Evolutionary conservation across 2,888 invertebrate genomes (phyloP).

Genomic region (Eilema depressum): DNA sequence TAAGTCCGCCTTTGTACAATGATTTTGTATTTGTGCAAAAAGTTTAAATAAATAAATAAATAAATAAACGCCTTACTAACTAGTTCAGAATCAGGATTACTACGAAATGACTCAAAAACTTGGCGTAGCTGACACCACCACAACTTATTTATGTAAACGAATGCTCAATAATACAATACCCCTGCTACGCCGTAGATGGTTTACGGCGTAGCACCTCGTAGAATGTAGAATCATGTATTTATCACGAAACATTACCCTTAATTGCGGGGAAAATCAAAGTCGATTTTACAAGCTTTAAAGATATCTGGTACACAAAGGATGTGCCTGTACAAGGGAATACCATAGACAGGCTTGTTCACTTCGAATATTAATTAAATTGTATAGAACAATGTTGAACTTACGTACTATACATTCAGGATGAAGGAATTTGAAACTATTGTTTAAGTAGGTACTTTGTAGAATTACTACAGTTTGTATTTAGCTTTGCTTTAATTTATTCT

Average conservation of each 20-base stretch:
- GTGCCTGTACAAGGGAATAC: constrained; percentile 8
- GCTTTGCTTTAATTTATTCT: not conserved
- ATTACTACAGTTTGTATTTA: not conserved
- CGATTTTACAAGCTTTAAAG: not conserved
- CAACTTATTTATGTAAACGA: too few species aligned
- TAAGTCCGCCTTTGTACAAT: too few species aligned
- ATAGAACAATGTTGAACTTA: not conserved
- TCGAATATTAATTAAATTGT: constrained; percentile 13
- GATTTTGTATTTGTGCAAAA: too few species aligned
- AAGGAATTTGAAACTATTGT: constrained; percentile 1
- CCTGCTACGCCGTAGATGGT: not conserved
- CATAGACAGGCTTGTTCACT: constrained; percentile 14
- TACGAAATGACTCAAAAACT: not conserved
- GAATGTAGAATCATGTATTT: not conserved
- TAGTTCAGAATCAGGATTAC: too few species aligned
- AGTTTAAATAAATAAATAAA: too few species aligned
- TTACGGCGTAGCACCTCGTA: not conserved
- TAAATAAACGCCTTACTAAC: too few species aligned
- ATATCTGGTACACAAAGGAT: constrained; percentile 31
- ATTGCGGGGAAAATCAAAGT: not conserved
- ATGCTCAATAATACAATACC: too few species aligned
- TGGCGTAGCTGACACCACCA: not conserved
- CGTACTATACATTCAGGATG: not conserved
- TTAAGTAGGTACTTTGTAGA: not conserved
- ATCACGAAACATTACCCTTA: not conserved